These are phyloP conservation scores for Campoplex nolae DNA, from an alignment of 2,888 invertebrate genomes.

Conservation along the genomic window DNA sequence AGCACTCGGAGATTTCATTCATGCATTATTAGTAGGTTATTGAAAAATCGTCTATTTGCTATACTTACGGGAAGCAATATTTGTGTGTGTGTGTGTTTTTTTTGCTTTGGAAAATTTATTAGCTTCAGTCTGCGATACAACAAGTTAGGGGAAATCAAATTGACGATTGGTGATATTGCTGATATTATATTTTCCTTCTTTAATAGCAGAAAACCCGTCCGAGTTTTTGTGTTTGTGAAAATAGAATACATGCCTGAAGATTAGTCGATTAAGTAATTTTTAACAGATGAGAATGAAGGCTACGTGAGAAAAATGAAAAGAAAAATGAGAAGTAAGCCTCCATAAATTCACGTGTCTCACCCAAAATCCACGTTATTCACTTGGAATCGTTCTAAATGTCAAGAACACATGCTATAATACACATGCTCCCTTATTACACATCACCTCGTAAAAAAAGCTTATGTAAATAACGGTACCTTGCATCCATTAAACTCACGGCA, in stretches of 20 bases:
- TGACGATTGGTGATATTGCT: neutral
- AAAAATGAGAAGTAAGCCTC: neutral
- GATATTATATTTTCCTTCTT: neutral
- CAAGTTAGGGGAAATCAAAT: neutral
- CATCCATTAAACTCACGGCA: constrained; percentile 19
- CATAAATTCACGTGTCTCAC: constrained; percentile 3
- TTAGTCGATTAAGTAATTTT: neutral
- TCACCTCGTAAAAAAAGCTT: constrained; percentile 1
- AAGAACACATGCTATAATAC: neutral
- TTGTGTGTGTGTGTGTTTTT: neutral
- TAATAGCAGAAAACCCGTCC: neutral
- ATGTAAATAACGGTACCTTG: constrained; percentile 3
- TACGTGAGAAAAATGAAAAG: neutral
- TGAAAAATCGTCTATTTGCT: neutral
- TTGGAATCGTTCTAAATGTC: constrained; percentile 7
- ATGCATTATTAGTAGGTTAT: neutral
- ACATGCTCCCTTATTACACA: constrained; percentile 10
- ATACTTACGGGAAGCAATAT: neutral
- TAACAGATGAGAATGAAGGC: neutral
- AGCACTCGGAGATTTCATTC: neutral
- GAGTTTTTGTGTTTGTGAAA: neutral
- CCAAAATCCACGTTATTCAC: neutral
- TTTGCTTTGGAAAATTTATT: neutral
- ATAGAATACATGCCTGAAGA: neutral
- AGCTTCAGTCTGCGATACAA: neutral